Conservation (phyloP, 2,113 vertebrate species). For the Pholis gunnellus region DNA sequence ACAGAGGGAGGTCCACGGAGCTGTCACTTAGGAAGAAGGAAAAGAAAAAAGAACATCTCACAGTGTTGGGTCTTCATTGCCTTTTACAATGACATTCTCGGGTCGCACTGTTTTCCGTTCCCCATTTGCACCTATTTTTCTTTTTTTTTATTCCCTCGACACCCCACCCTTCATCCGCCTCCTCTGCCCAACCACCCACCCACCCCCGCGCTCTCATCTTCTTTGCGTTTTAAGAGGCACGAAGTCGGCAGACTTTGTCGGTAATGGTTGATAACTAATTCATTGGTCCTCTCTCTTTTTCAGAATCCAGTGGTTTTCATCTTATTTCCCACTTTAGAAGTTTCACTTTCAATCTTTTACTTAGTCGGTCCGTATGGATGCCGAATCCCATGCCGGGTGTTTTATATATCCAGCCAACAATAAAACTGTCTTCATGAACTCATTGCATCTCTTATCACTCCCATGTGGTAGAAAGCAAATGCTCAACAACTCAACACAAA, state of each 20-base stretch:
- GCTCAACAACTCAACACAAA: conserved; percentile 2
- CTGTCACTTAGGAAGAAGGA: conserved; percentile 34
- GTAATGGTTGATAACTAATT: conserved; percentile 83
- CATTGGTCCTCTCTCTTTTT: conserved; percentile 69
- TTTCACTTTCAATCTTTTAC: conserved; percentile 76
- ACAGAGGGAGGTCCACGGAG: conserved; percentile 30
- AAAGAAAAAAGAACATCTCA: conserved; percentile 19
- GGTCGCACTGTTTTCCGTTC: conserved; percentile 47
- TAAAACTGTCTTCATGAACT: conserved; percentile 55
- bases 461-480: conserved; percentile 42
- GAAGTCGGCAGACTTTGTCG: conserved; percentile 71
- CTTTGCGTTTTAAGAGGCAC: conserved; percentile 70
- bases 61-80: conserved; percentile 14
- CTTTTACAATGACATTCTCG: conserved; percentile 36
- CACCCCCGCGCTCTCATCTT: conserved; percentile 11
- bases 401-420: conserved; percentile 56
- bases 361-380: conserved; percentile 59
- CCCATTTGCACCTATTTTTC: conserved; percentile 59
- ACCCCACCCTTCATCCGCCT: neutral
- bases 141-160: conserved; percentile 45
- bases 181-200: conserved; percentile 14
- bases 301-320: conserved; percentile 71
- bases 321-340: conserved; percentile 74
- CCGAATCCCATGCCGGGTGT: conserved; percentile 46
- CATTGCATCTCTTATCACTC: conserved; percentile 38